Conservation (phyloP, 2,888 invertebrate genomes). For the Athrips mouffetella region DNA sequence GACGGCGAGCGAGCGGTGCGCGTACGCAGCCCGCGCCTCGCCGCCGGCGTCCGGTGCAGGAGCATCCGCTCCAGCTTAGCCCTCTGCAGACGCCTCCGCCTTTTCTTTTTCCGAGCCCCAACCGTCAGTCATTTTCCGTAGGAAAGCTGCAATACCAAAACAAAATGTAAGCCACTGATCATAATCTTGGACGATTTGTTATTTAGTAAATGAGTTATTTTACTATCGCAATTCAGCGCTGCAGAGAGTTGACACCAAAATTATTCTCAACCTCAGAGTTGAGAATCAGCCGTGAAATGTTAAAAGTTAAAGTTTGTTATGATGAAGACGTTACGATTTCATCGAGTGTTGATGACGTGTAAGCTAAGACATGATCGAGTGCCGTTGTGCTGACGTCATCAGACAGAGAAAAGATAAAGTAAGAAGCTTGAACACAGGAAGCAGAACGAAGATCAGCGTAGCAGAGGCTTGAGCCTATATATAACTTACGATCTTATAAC, state of each 20-base stretch:
- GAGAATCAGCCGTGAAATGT: background rate
- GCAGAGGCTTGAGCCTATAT: constrained; percentile 33
- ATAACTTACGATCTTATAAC: constrained; percentile 79
- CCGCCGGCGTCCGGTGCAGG: constrained; percentile 28
- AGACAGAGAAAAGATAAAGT: constrained; percentile 1
- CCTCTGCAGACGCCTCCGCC: constrained; percentile 58
- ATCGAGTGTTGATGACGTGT: constrained; percentile 2
- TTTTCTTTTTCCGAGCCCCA: constrained; percentile 51
- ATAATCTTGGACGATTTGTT: background rate
- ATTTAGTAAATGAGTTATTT: background rate
- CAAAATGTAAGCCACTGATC: background rate
- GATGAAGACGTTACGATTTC: background rate
- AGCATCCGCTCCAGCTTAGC: constrained; percentile 34
- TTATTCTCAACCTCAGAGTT: background rate
- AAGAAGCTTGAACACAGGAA: constrained; percentile 24
- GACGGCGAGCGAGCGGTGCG: constrained; percentile 26
- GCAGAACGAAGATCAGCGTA: constrained; percentile 41
- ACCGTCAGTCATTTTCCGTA: constrained; percentile 90
- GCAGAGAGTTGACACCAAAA: background rate
- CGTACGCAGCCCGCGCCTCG: constrained; percentile 26
- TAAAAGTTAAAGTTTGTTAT: background rate
- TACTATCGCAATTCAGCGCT: background rate
- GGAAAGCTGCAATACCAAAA: constrained; percentile 82
- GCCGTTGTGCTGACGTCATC: constrained; percentile 6
- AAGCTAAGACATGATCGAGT: constrained; percentile 9